Conservation (phyloP, 2,113 vertebrate genomes). For the Paramormyrops kingsleyae region DNA sequence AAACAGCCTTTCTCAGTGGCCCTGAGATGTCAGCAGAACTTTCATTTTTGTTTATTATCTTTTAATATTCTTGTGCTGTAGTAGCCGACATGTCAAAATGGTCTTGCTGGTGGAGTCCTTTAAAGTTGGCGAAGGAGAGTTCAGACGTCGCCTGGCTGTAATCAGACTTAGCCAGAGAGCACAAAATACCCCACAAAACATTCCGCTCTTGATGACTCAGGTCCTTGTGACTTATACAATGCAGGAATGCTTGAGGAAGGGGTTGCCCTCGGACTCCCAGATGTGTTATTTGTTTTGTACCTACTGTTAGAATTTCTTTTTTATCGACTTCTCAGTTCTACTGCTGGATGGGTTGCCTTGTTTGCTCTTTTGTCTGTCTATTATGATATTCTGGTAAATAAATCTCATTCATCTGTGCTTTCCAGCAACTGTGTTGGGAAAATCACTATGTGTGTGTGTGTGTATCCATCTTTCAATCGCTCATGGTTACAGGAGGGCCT, state of each 20-base stretch:
- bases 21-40: not conserved
- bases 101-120: not conserved
- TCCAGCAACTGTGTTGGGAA: not conserved
- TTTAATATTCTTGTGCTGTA: not conserved
- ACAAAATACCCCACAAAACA: not conserved
- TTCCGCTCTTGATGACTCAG: not conserved
- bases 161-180: not conserved
- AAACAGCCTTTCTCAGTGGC: constrained; percentile 2
- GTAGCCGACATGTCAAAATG: not conserved
- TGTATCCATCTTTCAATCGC: not conserved
- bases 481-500: not conserved
- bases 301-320: not conserved
- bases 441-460: not conserved
- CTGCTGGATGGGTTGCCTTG: not conserved
- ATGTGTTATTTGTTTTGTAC: not conserved
- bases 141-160: not conserved
- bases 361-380: not conserved
- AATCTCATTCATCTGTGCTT: not conserved
- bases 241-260: not conserved
- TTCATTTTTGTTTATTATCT: not conserved
- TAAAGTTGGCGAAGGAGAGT: not conserved
- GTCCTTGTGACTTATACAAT: not conserved
- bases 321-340: not conserved
- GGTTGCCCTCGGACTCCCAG: not conserved
- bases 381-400: not conserved